A percentile compares a stretch with the other conserved stretches of the same genome.
These are phyloP conservation scores for Thoracochromis brauschi DNA, from an alignment of 2,113 vertebrate species.

Conservation along the genomic window DNA sequence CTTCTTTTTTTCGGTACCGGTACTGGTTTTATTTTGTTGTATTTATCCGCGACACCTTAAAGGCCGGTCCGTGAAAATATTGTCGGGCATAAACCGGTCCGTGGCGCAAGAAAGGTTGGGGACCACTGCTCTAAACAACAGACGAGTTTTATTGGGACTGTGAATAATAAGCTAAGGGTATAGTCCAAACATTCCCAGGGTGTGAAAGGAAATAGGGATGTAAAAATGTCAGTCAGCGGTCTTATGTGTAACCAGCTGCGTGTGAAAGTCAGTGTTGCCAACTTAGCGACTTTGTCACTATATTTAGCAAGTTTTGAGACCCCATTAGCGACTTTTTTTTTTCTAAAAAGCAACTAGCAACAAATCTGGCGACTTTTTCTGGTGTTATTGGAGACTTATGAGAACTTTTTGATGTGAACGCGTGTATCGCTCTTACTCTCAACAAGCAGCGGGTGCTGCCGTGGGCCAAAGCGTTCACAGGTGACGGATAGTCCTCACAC, in stretches of 20 bases:
- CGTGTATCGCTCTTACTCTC: neutral
- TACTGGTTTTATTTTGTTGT: no score
- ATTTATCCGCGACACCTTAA: no score
- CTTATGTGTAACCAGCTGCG: neutral
- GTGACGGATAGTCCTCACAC: neutral
- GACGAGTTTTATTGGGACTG: neutral
- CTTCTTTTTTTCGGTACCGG: accelerated
- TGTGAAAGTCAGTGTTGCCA: neutral
- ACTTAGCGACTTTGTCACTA: neutral
- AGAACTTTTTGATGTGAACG: neutral
- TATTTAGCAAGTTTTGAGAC: neutral
- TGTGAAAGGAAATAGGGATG: neutral
- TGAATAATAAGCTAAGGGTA: neutral
- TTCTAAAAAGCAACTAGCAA: neutral
- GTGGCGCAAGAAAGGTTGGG: accelerated
- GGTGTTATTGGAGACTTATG: neutral
- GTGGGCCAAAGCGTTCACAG: neutral
- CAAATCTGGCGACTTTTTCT: neutral
- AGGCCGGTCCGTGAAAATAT: no score
- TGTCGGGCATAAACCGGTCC: no score
- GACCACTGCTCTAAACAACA: accelerated
- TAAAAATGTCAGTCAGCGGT: neutral
- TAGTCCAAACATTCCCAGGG: neutral
- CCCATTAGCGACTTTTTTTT: neutral
- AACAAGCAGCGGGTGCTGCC: neutral